These are phyloP conservation scores for Oncorhynchus nerka DNA, from an alignment of 2,113 vertebrate genomes.

Conservation along the genomic window DNA sequence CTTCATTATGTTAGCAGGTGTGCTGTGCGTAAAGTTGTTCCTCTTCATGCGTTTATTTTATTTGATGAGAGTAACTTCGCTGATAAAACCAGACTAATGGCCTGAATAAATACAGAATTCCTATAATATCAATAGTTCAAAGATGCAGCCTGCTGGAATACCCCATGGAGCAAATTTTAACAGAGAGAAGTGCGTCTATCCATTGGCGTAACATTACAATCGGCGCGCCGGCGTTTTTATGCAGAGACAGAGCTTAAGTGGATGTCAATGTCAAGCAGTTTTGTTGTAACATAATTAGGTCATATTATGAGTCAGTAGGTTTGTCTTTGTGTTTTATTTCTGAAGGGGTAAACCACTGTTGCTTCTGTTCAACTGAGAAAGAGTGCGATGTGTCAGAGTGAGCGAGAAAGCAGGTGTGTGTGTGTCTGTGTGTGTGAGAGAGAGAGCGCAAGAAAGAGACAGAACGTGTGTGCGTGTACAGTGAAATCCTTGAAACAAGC, in stretches of 20 bases:
- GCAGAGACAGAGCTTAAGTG: constrained; percentile 44
- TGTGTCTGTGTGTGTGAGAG: too few relatives aligned
- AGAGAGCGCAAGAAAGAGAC: too few relatives aligned
- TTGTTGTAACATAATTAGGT: constrained; percentile 59
- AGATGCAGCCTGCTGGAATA: background rate
- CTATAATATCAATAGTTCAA: background rate
- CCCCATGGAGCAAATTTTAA: background rate
- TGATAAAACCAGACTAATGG: background rate
- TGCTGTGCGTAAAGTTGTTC: background rate
- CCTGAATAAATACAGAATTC: background rate
- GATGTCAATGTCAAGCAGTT: constrained; percentile 43
- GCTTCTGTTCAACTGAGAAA: background rate
- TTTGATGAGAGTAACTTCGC: background rate
- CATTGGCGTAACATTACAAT: background rate
- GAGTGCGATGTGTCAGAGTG: too few relatives aligned
- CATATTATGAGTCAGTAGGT: constrained; percentile 43
- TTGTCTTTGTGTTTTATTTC: constrained; percentile 7
- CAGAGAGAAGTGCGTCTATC: background rate
- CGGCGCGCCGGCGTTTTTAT: constrained; percentile 60
- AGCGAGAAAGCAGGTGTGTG: too few relatives aligned
- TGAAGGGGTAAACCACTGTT: background rate
- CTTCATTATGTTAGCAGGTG: constrained; percentile 70
- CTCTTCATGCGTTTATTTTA: background rate
- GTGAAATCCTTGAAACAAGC: too few relatives aligned
- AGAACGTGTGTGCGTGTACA: background rate